phyloP scores from a whole-genome alignment of 1,140 invertebrate species.

The Brachionus paranguensis region DNA sequence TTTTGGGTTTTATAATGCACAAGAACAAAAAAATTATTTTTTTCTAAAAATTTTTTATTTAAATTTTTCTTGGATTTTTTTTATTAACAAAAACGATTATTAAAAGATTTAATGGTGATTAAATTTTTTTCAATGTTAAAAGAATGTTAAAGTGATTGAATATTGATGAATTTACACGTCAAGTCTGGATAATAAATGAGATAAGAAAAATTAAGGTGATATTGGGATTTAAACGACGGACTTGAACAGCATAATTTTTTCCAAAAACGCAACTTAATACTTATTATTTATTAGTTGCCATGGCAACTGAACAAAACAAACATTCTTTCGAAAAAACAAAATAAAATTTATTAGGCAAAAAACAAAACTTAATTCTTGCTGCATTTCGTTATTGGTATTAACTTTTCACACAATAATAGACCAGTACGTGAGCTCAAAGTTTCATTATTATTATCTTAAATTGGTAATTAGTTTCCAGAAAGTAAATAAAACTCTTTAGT shows the following conservation, averaged over 20 bases:
- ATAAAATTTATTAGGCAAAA: constrained; percentile 33
- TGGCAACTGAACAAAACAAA: constrained; percentile 2
- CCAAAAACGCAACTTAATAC: background rate
- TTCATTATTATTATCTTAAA: background rate
- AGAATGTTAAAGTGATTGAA: background rate
- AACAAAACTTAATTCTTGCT: background rate
- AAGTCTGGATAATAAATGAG: background rate
- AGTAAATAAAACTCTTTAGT: background rate
- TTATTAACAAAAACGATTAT: background rate
- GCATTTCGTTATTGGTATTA: constrained; percentile 1
- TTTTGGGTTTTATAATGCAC: background rate
- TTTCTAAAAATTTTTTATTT: background rate
- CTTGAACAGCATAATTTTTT: background rate
- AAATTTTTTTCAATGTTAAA: background rate
- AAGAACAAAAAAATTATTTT: background rate
- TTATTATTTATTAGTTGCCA: constrained; percentile 16
- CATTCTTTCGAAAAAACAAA: background rate
- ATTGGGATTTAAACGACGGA: background rate
- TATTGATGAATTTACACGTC: background rate
- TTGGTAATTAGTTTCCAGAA: background rate
- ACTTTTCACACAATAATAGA: background rate
- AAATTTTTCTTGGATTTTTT: background rate
- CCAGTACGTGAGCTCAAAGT: background rate
- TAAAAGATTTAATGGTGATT: background rate
- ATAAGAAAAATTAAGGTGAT: background rate